phyloP scores from a whole-genome alignment of 2,888 invertebrate species.

The Eudemis profundana region DNA sequence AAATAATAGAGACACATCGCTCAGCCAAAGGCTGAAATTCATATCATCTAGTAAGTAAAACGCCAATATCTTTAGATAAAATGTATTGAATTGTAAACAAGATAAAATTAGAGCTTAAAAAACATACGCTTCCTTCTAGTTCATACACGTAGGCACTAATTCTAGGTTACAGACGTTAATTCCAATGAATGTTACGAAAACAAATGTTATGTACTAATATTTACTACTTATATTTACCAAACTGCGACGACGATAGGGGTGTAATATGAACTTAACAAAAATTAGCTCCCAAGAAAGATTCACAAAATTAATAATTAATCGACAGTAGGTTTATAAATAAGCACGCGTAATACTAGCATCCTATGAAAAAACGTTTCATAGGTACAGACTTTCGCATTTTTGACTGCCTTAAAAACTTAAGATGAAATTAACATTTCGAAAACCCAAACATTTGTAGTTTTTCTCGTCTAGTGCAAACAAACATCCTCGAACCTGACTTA shows the following conservation, averaged over 20 bases:
- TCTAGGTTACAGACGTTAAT: conserved; percentile 30
- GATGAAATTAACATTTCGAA: not conserved
- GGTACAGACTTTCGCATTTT: no score
- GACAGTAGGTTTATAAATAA: not conserved
- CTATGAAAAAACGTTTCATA: not conserved
- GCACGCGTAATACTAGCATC: not conserved
- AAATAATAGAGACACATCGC: no score
- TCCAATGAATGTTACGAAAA: conserved; percentile 34
- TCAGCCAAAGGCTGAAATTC: no score
- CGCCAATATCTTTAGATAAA: conserved; percentile 68
- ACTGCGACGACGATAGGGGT: conserved; percentile 20
- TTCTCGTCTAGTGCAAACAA: conserved; percentile 35
- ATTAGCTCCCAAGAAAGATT: not conserved
- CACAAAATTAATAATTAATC: not conserved
- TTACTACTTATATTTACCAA: conserved; percentile 36
- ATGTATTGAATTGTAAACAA: conserved; percentile 72
- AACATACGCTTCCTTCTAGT: conserved; percentile 54
- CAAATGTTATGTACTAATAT: conserved; percentile 26
- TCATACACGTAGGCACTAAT: conserved; percentile 32
- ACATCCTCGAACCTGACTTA: conserved; percentile 24
- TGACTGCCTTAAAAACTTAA: no score
- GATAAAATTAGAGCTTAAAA: conserved; percentile 69
- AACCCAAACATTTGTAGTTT: not conserved
- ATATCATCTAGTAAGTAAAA: no score
- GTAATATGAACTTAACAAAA: conserved; percentile 5